Percentiles rank a stretch among this genome's conserved stretches.
phyloP scores from a whole-genome alignment of 2,888 invertebrate species.

The Aphrophora alni region DNA sequence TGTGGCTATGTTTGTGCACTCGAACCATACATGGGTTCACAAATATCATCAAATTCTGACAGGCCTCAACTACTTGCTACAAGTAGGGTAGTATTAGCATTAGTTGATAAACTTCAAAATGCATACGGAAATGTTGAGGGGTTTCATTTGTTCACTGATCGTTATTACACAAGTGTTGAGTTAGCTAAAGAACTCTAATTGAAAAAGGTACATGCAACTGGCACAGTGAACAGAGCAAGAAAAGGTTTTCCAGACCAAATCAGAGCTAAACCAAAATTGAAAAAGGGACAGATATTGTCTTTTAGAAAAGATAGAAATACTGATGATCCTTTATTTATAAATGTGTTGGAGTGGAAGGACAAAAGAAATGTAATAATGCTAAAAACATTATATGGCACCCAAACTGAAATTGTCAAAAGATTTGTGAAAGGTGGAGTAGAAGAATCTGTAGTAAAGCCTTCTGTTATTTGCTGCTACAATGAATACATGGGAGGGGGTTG shows the following conservation, averaged over 20 bases:
- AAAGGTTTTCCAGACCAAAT: not conserved
- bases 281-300: not conserved
- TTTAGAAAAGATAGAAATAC: not conserved
- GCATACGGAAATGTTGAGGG: not conserved
- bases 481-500: not conserved
- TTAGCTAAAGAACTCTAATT: not conserved
- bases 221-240: not conserved
- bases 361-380: not conserved
- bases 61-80: not conserved
- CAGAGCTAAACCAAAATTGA: no score
- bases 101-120: not conserved
- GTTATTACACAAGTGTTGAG: not conserved
- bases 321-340: not conserved
- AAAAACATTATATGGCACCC: conserved; percentile 9
- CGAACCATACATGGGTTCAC: not conserved
- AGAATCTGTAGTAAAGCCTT: not conserved
- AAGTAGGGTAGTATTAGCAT: not conserved
- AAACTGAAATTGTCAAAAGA: no score
- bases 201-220: not conserved
- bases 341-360: not conserved
- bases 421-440: conserved; percentile 48
- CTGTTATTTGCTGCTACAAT: not conserved
- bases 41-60: not conserved
- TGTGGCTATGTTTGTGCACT: not conserved
- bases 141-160: not conserved